Percentiles rank a stretch among this genome's conserved stretches.
Conservation (phyloP, 2,113 vertebrate genomes). For the Syrrhaptes paradoxus region DNA sequence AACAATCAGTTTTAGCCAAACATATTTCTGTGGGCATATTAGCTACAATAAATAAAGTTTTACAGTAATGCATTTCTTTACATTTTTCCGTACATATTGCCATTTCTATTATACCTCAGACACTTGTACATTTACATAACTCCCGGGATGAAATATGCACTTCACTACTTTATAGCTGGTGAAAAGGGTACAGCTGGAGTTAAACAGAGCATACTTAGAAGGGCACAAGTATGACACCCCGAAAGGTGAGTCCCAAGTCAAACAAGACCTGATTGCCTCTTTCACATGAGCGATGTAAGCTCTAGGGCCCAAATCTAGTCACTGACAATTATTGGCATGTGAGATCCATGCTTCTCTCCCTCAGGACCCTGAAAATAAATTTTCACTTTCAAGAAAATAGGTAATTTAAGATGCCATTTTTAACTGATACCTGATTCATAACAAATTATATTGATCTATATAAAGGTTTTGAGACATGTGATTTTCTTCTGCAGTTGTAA, state of each 20-base stretch:
- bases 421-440: neutral
- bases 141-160: neutral
- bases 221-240: neutral
- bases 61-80: neutral
- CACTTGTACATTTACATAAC: neutral
- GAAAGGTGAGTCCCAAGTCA: accelerated
- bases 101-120: neutral
- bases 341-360: neutral
- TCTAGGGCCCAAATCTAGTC: neutral
- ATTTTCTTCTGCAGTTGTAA: neutral
- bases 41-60: neutral
- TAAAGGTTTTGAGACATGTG: neutral
- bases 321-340: accelerated
- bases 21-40: neutral
- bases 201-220: neutral
- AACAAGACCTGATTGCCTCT: neutral
- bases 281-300: accelerated
- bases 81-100: neutral
- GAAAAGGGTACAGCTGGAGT: neutral
- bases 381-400: neutral
- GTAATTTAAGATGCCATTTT: neutral
- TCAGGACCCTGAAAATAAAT: neutral
- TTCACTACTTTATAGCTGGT: neutral
- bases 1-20: neutral
- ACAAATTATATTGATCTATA: neutral